Evolutionary conservation across 2,113 vertebrate species (phyloP).

Genomic region (Cyanoliseus patagonus): DNA sequence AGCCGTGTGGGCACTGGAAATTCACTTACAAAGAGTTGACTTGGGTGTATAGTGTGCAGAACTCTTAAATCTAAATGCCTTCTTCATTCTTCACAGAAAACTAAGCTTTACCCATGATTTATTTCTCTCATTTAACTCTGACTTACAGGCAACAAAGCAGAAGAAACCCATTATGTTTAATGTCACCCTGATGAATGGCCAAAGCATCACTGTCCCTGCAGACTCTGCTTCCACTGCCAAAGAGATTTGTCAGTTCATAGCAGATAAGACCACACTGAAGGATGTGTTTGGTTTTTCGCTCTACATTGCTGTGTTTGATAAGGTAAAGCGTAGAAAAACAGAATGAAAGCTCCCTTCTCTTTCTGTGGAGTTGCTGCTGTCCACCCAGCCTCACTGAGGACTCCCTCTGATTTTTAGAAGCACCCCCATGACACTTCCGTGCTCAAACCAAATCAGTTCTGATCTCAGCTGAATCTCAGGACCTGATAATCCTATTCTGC

Average conservation of each 20-base stretch:
- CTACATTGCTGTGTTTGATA: slow-evolving; percentile 90
- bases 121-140: background rate
- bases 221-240: slow-evolving; percentile 90
- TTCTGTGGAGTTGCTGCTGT: background rate
- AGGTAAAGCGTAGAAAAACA: slow-evolving; percentile 74
- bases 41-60: background rate
- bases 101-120: background rate
- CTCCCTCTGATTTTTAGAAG: background rate
- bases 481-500: background rate
- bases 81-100: background rate
- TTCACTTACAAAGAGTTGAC: background rate
- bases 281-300: slow-evolving; percentile 93
- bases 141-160: slow-evolving; percentile 87
- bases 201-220: slow-evolving; percentile 79
- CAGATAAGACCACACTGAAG: slow-evolving; percentile 80
- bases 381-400: background rate
- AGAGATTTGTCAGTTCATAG: slow-evolving; percentile 86
- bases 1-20: background rate
- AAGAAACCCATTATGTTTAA: slow-evolving; percentile 85
- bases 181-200: slow-evolving; percentile 84
- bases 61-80: background rate
- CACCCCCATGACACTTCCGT: background rate
- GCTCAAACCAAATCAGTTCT: background rate
- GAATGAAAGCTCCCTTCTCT: background rate
- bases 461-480: background rate